Percentiles rank a stretch among this genome's conserved stretches.
Evolutionary conservation across 2,797 vertebrate genomes (phyloP).

Genomic region (Alosa sapidissima): DNA sequence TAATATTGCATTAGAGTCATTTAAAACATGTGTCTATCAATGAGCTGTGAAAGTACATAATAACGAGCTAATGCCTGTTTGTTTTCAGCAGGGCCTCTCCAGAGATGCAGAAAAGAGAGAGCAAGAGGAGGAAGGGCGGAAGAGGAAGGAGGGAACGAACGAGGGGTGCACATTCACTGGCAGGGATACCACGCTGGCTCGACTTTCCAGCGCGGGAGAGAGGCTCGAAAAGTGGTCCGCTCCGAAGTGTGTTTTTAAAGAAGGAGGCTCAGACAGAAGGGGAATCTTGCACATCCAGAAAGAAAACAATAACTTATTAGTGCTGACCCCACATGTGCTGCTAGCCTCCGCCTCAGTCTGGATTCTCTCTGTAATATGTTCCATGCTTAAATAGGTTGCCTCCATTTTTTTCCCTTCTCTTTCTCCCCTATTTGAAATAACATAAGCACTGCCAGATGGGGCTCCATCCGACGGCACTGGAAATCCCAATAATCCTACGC

Average conservation of each 20-base stretch:
- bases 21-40: conserved; percentile 47
- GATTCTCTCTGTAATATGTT: conserved; percentile 37
- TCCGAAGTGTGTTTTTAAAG: background rate
- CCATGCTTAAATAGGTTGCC: conserved; percentile 34
- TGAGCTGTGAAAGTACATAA: conserved; percentile 49
- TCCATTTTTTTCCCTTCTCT: conserved; percentile 15
- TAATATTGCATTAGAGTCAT: conserved; percentile 42
- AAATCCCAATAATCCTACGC: conserved; percentile 42
- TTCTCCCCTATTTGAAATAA: conserved; percentile 23
- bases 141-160: background rate
- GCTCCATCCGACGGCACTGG: conserved; percentile 27
- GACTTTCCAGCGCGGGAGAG: background rate
- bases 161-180: conserved; percentile 24
- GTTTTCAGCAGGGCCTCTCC: conserved; percentile 31
- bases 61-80: conserved; percentile 45
- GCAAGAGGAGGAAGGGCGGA: background rate
- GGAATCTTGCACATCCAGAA: conserved; percentile 36
- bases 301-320: conserved; percentile 42
- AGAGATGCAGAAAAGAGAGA: conserved; percentile 9
- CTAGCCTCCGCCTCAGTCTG: conserved; percentile 19
- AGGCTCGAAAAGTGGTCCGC: background rate
- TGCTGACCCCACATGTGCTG: conserved; percentile 16
- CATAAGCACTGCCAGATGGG: conserved; percentile 39
- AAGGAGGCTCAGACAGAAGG: conserved; percentile 24
- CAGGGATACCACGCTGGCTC: conserved; percentile 26